Evolutionary conservation across 2,797 vertebrate genomes (phyloP).

Genomic region (Cephalopachus bancanus): DNA sequence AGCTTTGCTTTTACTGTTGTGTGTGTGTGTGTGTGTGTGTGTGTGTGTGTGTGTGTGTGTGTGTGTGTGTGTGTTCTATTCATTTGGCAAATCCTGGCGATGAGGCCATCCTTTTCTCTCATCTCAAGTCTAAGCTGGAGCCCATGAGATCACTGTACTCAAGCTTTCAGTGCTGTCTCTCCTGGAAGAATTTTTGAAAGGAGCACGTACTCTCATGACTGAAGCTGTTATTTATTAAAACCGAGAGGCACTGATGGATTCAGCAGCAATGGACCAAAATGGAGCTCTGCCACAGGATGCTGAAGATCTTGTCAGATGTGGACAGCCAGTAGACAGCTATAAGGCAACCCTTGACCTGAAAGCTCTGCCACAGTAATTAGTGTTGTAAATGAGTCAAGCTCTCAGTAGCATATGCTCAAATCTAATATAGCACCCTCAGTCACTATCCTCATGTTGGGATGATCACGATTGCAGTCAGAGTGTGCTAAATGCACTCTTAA

Average conservation of each 20-base stretch:
- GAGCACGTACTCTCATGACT: constrained; percentile 20
- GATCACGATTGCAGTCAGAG: constrained; percentile 70
- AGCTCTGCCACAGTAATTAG: constrained; percentile 51
- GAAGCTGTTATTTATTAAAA: constrained; percentile 67
- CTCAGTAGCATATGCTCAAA: neutral
- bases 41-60: too few relatives aligned
- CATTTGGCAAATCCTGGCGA: neutral
- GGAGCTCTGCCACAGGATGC: neutral
- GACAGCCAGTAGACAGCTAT: constrained; percentile 29
- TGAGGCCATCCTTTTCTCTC: neutral
- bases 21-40: too few relatives aligned
- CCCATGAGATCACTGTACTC: neutral
- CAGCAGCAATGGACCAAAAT: neutral
- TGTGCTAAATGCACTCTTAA: constrained; percentile 71
- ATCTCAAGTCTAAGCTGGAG: constrained; percentile 29
- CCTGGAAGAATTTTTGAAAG: constrained; percentile 27
- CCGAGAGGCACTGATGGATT: constrained; percentile 14
- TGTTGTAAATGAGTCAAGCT: constrained; percentile 59
- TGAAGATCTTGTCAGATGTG: constrained; percentile 32
- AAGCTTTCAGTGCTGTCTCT: constrained; percentile 11
- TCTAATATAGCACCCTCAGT: neutral
- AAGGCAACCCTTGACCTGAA: constrained; percentile 56
- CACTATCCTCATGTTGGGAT: neutral
- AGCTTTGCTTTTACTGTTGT: neutral
- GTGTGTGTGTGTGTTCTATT: neutral